A percentile compares a stretch with the other conserved stretches of the same genome.
Conservation (phyloP, 2,888 invertebrate species). For the Sesia bembeciformis region DNA sequence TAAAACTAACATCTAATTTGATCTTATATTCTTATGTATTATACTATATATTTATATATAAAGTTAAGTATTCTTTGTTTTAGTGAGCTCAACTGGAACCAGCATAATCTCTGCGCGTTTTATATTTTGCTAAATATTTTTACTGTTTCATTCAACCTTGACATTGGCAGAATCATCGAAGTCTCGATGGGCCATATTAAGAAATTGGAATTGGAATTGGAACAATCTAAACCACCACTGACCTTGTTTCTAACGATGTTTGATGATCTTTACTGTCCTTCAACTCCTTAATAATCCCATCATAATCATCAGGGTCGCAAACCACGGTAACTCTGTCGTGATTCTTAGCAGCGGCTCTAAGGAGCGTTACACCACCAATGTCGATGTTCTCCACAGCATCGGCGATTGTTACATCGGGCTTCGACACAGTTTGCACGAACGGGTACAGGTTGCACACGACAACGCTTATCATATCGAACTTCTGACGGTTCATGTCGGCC, state of each 20-base stretch:
- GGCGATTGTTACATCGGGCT: conserved; percentile 84
- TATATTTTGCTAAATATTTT: too few relatives aligned
- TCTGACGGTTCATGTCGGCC: conserved; percentile 85
- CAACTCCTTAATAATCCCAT: conserved; percentile 82
- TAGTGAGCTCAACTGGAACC: too few relatives aligned
- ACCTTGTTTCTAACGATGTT: conserved; percentile 83
- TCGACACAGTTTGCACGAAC: conserved; percentile 90
- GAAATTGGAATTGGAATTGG: too few relatives aligned
- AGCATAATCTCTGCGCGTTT: too few relatives aligned
- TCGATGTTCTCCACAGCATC: conserved; percentile 98
- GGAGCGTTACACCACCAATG: conserved; percentile 95
- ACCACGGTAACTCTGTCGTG: conserved; percentile 94
- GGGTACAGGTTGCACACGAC: conserved; percentile 99
- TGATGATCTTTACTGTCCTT: conserved; percentile 76
- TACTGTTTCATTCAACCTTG: too few relatives aligned
- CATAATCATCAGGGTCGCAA: conserved; percentile 93
- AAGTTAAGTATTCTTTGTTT: too few relatives aligned
- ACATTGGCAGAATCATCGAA: too few relatives aligned
- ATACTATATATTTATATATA: too few relatives aligned
- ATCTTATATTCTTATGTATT: too few relatives aligned
- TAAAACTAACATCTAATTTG: too few relatives aligned
- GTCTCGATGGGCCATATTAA: too few relatives aligned
- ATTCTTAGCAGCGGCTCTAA: conserved; percentile 98
- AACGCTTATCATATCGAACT: conserved; percentile 85
- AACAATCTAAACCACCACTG: conserved; percentile 3